phyloP scores from a whole-genome alignment of 2,113 vertebrate genomes.

The Antennarius striatus region DNA sequence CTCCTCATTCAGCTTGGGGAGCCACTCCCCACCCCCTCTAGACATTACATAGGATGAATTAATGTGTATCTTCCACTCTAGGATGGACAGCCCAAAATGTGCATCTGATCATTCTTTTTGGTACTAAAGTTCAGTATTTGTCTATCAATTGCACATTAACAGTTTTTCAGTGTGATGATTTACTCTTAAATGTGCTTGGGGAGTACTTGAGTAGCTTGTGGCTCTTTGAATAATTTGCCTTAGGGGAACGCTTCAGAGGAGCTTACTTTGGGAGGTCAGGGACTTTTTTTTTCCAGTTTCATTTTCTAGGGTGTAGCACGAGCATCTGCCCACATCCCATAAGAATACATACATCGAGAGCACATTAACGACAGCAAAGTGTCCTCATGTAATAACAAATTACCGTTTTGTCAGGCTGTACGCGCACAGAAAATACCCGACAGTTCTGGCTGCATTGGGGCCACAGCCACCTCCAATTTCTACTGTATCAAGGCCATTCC shows the following conservation, averaged over 20 bases:
- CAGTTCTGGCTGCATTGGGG: neutral
- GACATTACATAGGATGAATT: neutral
- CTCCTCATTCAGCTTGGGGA: neutral
- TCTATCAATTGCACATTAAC: slow-evolving; percentile 1
- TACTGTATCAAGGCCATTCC: slow-evolving; percentile 46
- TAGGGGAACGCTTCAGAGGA: slow-evolving; percentile 38
- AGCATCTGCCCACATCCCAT: slow-evolving; percentile 40
- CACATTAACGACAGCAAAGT: slow-evolving; percentile 26
- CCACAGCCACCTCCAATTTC: slow-evolving; percentile 7
- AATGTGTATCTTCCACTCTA: slow-evolving; percentile 7
- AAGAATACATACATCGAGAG: slow-evolving; percentile 34
- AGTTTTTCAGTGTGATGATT: slow-evolving; percentile 22
- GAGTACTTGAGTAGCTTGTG: slow-evolving; percentile 14
- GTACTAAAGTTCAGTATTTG: slow-evolving; percentile 34
- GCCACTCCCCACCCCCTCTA: neutral
- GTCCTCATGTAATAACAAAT: slow-evolving; percentile 37
- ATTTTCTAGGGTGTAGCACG: slow-evolving; percentile 36
- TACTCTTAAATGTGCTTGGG: slow-evolving; percentile 11
- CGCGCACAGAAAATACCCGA: slow-evolving; percentile 9
- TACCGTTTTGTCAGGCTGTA: slow-evolving; percentile 32
- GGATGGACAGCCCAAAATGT: neutral
- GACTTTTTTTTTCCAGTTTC: slow-evolving; percentile 50
- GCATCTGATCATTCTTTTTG: slow-evolving; percentile 10
- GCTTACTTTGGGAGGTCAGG: slow-evolving; percentile 54
- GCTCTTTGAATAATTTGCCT: slow-evolving; percentile 46